Evolutionary conservation across 2,113 vertebrate genomes (phyloP).

Genomic region (Vulpes lagopus): DNA sequence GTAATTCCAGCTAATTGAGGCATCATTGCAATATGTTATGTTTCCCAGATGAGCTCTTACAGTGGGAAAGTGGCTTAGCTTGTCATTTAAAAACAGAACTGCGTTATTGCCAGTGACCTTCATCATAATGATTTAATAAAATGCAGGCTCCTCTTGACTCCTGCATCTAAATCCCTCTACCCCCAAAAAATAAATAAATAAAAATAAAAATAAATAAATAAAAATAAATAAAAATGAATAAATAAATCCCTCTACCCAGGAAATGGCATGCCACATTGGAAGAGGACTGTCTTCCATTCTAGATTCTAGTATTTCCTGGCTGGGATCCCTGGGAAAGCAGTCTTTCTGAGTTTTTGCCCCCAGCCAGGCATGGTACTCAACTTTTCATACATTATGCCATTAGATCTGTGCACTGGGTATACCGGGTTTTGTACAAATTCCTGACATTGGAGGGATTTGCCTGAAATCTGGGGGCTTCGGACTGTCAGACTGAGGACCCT

Average conservation of each 20-base stretch:
- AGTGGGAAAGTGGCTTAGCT: neutral
- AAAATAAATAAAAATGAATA: no score
- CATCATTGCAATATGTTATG: neutral
- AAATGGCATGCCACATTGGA: accelerated
- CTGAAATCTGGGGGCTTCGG: neutral
- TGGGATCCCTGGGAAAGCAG: neutral
- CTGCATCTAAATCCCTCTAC: neutral
- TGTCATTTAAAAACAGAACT: neutral
- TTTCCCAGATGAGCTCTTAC: neutral
- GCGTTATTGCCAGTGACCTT: neutral
- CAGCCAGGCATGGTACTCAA: neutral
- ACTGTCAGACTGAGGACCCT: neutral
- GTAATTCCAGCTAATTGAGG: neutral
- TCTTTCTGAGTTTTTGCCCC: neutral
- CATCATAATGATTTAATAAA: neutral
- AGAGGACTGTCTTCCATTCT: neutral
- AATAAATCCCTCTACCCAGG: neutral
- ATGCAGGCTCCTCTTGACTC: neutral
- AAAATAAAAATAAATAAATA: no score
- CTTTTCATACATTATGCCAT: accelerated
- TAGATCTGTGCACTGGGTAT: neutral
- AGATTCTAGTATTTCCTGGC: neutral
- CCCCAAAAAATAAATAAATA: no score
- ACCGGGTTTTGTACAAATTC: neutral
- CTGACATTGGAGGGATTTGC: neutral